Percentiles rank a stretch among this genome's conserved stretches.
These are phyloP conservation scores for Hiodon alosoides DNA, from an alignment of 2,113 vertebrate genomes.

Conservation along the genomic window DNA sequence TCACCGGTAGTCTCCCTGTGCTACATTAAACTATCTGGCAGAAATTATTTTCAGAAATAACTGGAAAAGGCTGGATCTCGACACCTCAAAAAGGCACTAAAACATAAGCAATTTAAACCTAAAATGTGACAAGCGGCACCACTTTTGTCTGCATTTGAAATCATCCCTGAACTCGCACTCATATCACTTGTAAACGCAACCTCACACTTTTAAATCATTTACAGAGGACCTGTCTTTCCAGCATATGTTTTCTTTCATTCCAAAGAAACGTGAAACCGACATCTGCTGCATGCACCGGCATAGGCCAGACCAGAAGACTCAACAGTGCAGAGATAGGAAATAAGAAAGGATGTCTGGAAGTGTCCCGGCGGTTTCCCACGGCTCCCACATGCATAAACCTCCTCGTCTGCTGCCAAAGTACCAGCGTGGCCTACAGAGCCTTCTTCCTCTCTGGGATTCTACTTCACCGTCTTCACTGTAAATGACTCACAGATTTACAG, in stretches of 20 bases:
- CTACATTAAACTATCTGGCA: slow-evolving; percentile 4
- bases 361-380: background rate
- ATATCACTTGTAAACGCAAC: slow-evolving; percentile 18
- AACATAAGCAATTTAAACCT: slow-evolving; percentile 14
- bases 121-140: background rate
- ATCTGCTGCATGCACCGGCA: slow-evolving; percentile 9
- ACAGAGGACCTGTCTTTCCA: slow-evolving; percentile 16
- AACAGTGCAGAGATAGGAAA: too few species aligned
- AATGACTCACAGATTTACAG: background rate
- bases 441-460: background rate
- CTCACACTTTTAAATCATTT: slow-evolving; percentile 26
- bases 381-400: background rate
- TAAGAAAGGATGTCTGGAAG: background rate
- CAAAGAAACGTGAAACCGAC: slow-evolving; percentile 19
- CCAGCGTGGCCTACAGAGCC: background rate
- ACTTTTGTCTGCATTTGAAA: slow-evolving; percentile 6
- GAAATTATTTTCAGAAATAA: slow-evolving; percentile 11
- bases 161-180: background rate
- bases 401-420: background rate
- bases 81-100: slow-evolving; percentile 20
- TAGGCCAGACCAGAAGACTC: background rate
- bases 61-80: slow-evolving; percentile 16
- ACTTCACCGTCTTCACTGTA: background rate
- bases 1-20: background rate
- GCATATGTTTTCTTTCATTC: slow-evolving; percentile 6